phyloP scores from a whole-genome alignment of 92 coral and sea anemone genomes.

The Actinostola sp. region DNA sequence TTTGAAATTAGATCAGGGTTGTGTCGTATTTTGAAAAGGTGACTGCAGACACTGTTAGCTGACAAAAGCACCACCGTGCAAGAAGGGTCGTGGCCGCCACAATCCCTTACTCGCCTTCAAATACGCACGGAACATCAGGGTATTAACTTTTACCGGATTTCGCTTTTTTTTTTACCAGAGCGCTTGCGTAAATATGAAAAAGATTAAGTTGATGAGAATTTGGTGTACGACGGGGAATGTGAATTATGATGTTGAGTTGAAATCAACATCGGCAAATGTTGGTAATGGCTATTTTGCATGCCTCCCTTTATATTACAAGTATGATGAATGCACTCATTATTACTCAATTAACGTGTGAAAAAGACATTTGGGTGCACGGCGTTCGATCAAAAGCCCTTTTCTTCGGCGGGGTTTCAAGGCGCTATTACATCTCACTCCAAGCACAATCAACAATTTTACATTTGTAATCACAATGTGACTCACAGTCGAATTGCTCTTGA shows the following conservation, averaged over 20 bases:
- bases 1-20: slow-evolving; percentile 44
- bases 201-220: neutral
- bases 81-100: slow-evolving; percentile 22
- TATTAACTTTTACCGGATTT: neutral
- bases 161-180: neutral
- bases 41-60: slow-evolving; percentile 27
- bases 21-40: slow-evolving; percentile 22
- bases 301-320: slow-evolving; percentile 8
- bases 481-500: slow-evolving; percentile 29
- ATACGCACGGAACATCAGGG: neutral
- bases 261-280: no score
- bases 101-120: no score
- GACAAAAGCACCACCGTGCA: neutral
- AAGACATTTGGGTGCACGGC: slow-evolving; percentile 34
- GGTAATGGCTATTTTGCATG: slow-evolving; percentile 26
- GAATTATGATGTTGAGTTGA: neutral
- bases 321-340: slow-evolving; percentile 28
- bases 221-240: slow-evolving; percentile 1
- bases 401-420: neutral
- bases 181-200: neutral
- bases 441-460: slow-evolving; percentile 8
- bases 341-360: slow-evolving; percentile 33
- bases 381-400: slow-evolving; percentile 9
- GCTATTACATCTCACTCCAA: neutral
- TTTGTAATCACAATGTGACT: slow-evolving; percentile 19